Percentiles rank a stretch among this genome's conserved stretches.
phyloP scores from a whole-genome alignment of 2,113 vertebrate species.

The Oryctolagus cuniculus region DNA sequence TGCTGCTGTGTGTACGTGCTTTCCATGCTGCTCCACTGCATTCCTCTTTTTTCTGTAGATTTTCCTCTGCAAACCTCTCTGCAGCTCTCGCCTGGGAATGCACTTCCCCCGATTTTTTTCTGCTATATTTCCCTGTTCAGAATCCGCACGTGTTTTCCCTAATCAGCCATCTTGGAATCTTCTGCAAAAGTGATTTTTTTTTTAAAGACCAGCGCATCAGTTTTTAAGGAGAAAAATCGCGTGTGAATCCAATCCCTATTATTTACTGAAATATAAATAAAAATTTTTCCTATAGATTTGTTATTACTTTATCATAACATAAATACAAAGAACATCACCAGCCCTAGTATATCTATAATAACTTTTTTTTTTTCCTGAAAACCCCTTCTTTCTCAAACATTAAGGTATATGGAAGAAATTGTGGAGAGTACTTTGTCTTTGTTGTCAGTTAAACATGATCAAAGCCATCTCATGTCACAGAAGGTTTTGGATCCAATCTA shows the following conservation, averaged over 20 bases:
- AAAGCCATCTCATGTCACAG: conserved; percentile 82
- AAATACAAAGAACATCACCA: background rate
- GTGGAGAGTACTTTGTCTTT: conserved; percentile 96
- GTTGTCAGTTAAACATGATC: conserved; percentile 88
- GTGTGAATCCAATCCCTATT: background rate
- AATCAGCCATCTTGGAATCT: too few species aligned
- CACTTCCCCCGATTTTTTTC: too few species aligned
- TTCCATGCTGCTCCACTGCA: too few species aligned
- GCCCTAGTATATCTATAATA: background rate
- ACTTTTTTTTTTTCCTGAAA: conserved; percentile 20
- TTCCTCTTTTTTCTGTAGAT: too few species aligned
- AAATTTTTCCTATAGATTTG: conserved; percentile 27
- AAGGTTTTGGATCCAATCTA: conserved; percentile 92
- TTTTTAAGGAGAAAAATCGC: conserved; percentile 7
- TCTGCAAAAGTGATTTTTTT: too few species aligned
- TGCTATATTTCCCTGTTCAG: too few species aligned
- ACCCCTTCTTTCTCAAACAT: background rate
- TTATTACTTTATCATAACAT: background rate
- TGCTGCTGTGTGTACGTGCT: too few species aligned
- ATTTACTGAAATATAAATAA: conserved; percentile 43
- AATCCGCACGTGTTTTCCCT: too few species aligned
- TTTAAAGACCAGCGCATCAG: background rate
- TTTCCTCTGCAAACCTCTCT: too few species aligned
- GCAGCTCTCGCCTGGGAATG: too few species aligned
- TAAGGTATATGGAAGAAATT: conserved; percentile 98